Evolutionary conservation across 2,888 invertebrate species (phyloP), one percentile per base, ranked within the genome.

Genomic region (Acleris laterana): DNA sequence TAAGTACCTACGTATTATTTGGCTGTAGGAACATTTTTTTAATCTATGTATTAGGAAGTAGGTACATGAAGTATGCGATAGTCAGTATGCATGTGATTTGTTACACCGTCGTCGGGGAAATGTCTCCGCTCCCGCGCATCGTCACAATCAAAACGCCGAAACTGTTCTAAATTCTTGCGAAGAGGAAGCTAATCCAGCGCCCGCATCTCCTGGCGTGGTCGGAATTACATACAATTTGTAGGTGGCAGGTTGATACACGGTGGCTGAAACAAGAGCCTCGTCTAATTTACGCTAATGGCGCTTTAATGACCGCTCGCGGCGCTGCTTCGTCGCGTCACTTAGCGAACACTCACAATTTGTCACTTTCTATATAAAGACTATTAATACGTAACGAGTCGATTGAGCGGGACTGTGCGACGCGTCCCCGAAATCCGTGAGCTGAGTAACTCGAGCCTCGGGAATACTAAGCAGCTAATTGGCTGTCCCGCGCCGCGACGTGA

Each of bases 231-330:
- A n/a, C 46, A 46, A 17, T n/a, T 46, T 16, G 6, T 44, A 16
- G 17, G 1, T 16, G n/a, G 5, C 7, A 5, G 17, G n/a, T 16
- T 46, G 17, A 17, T 44, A n/a, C n/a, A 46, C 46, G 7, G 17
- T 17, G 16, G 7, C 46, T 46, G 46, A 1, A 46, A 46, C 44
- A n/a, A 44, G 17, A 25, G 17, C 77, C 77, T 69, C 80, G 74
- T 79, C 80, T 87, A 82, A 85, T 89, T 89, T 87, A 88, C 83
- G 85, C 85, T 89, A 89, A 89, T 88, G 89, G 87, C 85, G 77
- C 77, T 85, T 84, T 84, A 83, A 87, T 81, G 81, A 78, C 77
- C 73, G 72, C 82, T 19, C 3, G 6, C 42, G 51, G 20, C 44
- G n/a, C 28, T 44, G 28, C 20, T 28, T 57, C n/a, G 48, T 51